A percentile compares a stretch with the other conserved stretches of the same genome.
Evolutionary conservation across 1,140 invertebrate species (phyloP).

Genomic region (Periplaneta americana): DNA sequence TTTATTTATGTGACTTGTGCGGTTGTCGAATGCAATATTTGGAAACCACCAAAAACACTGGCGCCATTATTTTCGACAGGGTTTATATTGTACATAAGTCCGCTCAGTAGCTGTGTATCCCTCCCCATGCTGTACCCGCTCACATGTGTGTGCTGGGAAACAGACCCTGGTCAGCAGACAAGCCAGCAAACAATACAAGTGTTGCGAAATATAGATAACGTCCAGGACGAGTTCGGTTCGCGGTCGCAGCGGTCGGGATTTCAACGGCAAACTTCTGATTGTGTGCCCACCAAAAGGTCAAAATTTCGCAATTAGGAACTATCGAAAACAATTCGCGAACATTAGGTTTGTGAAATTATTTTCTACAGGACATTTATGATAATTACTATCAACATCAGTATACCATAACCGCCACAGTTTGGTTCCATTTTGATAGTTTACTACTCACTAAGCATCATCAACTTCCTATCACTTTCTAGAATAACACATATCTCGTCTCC

Average conservation of each 20-base stretch:
- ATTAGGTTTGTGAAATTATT: no score
- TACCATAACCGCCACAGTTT: no score
- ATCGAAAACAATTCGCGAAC: no score
- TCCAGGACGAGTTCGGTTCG: not conserved
- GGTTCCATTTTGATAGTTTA: no score
- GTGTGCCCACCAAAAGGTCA: no score
- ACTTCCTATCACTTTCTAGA: no score
- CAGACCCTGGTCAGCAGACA: not conserved
- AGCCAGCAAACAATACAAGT: not conserved
- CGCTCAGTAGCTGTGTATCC: not conserved
- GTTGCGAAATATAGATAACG: not conserved
- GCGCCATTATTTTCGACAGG: not conserved
- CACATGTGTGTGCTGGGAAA: not conserved
- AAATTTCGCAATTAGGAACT: no score
- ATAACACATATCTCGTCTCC: no score
- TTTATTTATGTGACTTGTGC: conserved; percentile 13
- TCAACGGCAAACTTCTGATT: not conserved
- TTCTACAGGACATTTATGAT: no score
- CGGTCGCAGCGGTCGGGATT: not conserved
- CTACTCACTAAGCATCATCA: no score
- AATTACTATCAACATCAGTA: no score
- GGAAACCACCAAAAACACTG: conserved; percentile 1
- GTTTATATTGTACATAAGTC: not conserved
- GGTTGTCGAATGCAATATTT: conserved; percentile 17
- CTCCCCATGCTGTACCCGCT: not conserved